Evolutionary conservation across 2,888 invertebrate genomes (phyloP), one percentile per base, ranked within the genome.

Genomic region (Parapristionchus giblindavisi): DNA sequence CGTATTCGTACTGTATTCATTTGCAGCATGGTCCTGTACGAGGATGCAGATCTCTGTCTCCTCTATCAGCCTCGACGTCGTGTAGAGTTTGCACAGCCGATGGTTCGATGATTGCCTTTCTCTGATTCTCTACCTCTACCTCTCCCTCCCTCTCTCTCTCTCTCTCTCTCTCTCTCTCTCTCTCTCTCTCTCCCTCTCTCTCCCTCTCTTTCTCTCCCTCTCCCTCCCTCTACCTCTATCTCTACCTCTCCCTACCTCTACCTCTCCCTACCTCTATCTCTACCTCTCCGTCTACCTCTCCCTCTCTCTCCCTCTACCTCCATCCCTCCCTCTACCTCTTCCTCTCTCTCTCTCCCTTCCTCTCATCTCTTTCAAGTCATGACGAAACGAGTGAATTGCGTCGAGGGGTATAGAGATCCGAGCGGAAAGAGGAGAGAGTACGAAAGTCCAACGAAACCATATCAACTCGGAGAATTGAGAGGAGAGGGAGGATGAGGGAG

Each of bases 1-100:
- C 40, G 48, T 65, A 40, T 65, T 40, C 43, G 63, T 65, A 43
- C 40, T 65, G 43, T 48, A 65, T 48, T 65, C 63, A 40, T n/a
- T 8, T 29, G 29, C 63, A 65, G 63, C 63, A 29, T 65, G n/a
- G n/a, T n/a, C n/a, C n/a, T n/a, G n/a, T n/a, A n/a, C n/a, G n/a
- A n/a, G n/a, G n/a, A n/a, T n/a, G n/a, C n/a, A n/a, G n/a, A n/a
- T n/a, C n/a, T n/a, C n/a, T n/a, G n/a, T n/a, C n/a, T n/a, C n/a
- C n/a, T n/a, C n/a, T n/a, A n/a, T n/a, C n/a, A n/a, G n/a, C n/a
- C n/a, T n/a, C n/a, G n/a, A n/a, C n/a, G n/a, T n/a, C n/a, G n/a
- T n/a, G n/a, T n/a, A n/a, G n/a, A n/a, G n/a, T n/a, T n/a, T n/a
- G n/a, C n/a, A n/a, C n/a, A n/a, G n/a, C n/a, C n/a, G n/a, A n/a